A percentile compares a stretch with the other conserved stretches of the same genome.
Evolutionary conservation across 2,113 vertebrate species (phyloP).

Genomic region (Phylloscopus trochilus): DNA sequence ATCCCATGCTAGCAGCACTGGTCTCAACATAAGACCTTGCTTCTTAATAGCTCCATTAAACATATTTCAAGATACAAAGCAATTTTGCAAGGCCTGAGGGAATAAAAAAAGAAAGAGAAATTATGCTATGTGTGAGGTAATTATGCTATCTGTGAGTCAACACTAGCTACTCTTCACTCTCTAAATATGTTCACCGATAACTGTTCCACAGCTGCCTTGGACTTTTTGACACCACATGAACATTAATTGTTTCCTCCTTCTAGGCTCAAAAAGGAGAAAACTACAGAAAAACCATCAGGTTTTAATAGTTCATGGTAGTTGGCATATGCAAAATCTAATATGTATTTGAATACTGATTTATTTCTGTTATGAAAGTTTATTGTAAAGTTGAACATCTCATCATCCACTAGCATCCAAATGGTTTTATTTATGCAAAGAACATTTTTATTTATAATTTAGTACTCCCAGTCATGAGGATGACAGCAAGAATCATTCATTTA

Average conservation of each 20-base stretch:
- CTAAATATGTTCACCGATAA: neutral
- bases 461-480: neutral
- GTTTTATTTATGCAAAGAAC: neutral
- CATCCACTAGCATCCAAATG: neutral
- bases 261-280: neutral
- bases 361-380: neutral
- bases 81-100: neutral
- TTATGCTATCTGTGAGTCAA: slow-evolving; percentile 25
- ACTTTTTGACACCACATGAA: neutral
- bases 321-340: neutral
- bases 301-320: neutral
- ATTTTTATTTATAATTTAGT: neutral
- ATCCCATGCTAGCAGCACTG: neutral
- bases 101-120: neutral
- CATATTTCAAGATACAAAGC: slow-evolving; percentile 24
- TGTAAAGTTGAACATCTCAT: neutral
- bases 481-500: neutral
- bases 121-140: neutral
- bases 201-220: neutral
- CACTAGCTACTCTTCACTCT: neutral
- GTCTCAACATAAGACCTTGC: slow-evolving; percentile 2
- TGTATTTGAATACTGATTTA: neutral
- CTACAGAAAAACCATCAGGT: neutral
- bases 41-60: slow-evolving; percentile 52
- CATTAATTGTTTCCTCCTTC: neutral